Base-by-base conservation (phyloP, 2,797 vertebrate genomes). In the Perodicticus potto region DNA sequence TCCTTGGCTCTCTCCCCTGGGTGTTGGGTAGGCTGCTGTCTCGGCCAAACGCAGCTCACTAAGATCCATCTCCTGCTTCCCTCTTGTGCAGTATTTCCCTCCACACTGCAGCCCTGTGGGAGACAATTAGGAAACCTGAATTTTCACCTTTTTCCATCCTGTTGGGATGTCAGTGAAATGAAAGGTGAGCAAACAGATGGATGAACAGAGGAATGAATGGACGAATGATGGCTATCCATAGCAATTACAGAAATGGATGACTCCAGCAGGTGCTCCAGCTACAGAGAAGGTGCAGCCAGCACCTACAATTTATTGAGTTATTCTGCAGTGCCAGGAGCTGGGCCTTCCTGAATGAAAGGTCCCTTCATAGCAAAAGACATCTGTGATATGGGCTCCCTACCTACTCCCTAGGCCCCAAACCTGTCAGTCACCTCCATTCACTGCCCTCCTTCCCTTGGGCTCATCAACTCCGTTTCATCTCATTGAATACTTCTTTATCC, bases 81-180 rank as follows among this genome's bases (percentile, higher is more conserved):
- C 96, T 93, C 85, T 95, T 78, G 53, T 69, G 43, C 92, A 87
- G 72, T 83, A 61, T 61, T 93, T 94, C 63, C 69, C 78, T 81
- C 69, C 45, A 12, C 55, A 0, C 27, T 59, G 72, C 0, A 81
- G 67, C 10, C n/a, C 70, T 34, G 0, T 19, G 27, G 20, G 63
- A 78, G 49, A 72, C 3, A 22, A 7, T 16, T 86, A 73, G 53
- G 43, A 87, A 91, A 59, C 12, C 43, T 92, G 49, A 55, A 65
- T 87, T 97, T 91, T 89, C 45, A 40, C 77, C 4, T 2, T 0
- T 29, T 53, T 74, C 23, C 17, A 8, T 84, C 55, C 83, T 96
- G 88, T 97, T 83, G 32, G 78, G 67, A 61, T 77, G 19, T 81
- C 84, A 74, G 49, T 6, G 57, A 86, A 84, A 34, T 69, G 57